Evolutionary conservation across 2,113 vertebrate genomes (phyloP).

Genomic region (Grallaria varia): DNA sequence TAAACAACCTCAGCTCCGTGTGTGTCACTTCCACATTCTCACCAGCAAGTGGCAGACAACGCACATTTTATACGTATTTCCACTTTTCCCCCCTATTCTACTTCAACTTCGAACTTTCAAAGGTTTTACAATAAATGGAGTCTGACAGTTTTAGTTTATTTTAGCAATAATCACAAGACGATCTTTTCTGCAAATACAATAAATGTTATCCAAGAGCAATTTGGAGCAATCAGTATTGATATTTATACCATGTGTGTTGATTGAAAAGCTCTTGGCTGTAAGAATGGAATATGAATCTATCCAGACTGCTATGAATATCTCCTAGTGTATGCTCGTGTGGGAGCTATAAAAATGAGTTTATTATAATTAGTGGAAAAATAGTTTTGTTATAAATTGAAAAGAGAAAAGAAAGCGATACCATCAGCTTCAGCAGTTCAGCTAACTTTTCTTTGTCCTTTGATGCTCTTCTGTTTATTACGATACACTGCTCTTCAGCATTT

Average conservation of each 20-base stretch:
- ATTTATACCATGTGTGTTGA: conserved; percentile 58
- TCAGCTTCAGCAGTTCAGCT: background rate
- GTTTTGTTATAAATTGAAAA: background rate
- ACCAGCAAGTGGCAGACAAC: conserved; percentile 56
- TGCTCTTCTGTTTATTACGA: background rate
- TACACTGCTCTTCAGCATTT: background rate
- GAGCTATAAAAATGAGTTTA: conserved; percentile 34
- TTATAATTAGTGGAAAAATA: conserved; percentile 41
- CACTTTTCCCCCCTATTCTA: background rate
- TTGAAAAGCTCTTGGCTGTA: conserved; percentile 48
- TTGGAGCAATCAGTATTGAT: conserved; percentile 44
- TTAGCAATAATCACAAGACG: conserved; percentile 40
- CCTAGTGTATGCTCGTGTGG: background rate
- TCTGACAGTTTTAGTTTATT: conserved; percentile 52
- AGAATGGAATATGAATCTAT: conserved; percentile 46
- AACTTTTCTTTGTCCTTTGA: background rate
- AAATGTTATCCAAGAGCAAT: conserved; percentile 52
- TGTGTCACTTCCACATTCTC: background rate
- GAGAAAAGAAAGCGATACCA: background rate
- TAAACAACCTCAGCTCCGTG: background rate
- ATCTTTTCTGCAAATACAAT: conserved; percentile 60
- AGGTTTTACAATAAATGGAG: conserved; percentile 34
- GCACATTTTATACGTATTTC: background rate
- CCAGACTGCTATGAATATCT: conserved; percentile 42
- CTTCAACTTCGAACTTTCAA: background rate